phyloP scores from a whole-genome alignment of 2,113 vertebrate species.

The Notothenia rossii region DNA sequence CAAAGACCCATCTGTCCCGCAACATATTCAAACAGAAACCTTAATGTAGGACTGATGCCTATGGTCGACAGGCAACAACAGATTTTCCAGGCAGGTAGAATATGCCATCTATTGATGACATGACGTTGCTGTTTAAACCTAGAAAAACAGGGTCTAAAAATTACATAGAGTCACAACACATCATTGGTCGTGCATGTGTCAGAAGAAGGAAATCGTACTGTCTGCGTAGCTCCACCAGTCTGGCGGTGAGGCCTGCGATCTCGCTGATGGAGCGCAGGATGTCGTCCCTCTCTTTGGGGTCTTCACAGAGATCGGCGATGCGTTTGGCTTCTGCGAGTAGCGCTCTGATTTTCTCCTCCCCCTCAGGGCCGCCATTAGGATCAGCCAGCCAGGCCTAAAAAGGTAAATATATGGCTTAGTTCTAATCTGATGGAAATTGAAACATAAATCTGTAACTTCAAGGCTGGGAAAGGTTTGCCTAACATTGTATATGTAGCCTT shows the following conservation, averaged over 20 bases:
- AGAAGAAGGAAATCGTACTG: slow-evolving; percentile 82
- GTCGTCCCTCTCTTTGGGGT: slow-evolving; percentile 96
- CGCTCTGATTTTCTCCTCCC: slow-evolving; percentile 93
- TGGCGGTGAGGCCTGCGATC: slow-evolving; percentile 92
- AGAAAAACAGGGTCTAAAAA: slow-evolving; percentile 56
- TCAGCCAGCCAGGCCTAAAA: slow-evolving; percentile 95
- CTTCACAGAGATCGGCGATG: slow-evolving; percentile 95
- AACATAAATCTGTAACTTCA: neutral
- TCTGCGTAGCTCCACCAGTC: slow-evolving; percentile 91
- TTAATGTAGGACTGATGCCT: slow-evolving; percentile 63
- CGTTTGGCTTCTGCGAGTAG: slow-evolving; percentile 93
- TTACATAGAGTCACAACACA: slow-evolving; percentile 40
- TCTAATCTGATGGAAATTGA: slow-evolving; percentile 3
- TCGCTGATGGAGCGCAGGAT: slow-evolving; percentile 95
- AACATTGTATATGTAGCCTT: neutral
- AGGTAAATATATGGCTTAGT: slow-evolving; percentile 9
- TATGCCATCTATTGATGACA: slow-evolving; percentile 56
- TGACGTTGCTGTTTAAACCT: slow-evolving; percentile 66
- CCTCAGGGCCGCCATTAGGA: slow-evolving; percentile 94
- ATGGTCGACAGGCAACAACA: slow-evolving; percentile 70
- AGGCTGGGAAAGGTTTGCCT: neutral
- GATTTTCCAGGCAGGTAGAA: slow-evolving; percentile 65
- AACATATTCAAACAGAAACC: slow-evolving; percentile 57
- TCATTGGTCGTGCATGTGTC: neutral
- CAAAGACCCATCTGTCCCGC: neutral